Conservation (phyloP, 2,888 invertebrate species). For the Nasonia oneida region DNA sequence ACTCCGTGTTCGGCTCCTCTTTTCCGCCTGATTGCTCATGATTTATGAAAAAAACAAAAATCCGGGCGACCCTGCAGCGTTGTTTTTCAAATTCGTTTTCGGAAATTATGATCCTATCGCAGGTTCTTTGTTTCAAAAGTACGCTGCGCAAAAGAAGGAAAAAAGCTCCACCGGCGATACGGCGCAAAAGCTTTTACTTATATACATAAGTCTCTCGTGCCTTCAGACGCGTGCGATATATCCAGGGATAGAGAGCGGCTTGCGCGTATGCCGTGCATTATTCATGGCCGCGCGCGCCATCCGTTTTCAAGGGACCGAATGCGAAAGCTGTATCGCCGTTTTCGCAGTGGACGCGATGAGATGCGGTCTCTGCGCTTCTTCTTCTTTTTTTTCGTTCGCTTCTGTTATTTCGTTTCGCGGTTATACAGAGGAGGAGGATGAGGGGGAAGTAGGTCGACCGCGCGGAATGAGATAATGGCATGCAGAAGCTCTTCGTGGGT, state of each 20-base stretch:
- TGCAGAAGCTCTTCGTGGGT: neutral
- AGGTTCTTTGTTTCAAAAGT: too few species aligned
- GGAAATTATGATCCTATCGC: too few species aligned
- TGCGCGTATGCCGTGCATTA: slow-evolving; percentile 18
- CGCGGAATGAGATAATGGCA: neutral
- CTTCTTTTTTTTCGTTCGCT: neutral
- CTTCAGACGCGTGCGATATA: neutral
- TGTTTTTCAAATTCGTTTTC: too few species aligned
- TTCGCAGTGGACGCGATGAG: neutral
- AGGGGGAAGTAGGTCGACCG: slow-evolving; percentile 25
- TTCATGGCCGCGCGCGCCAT: slow-evolving; percentile 16
- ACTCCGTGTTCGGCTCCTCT: neutral
- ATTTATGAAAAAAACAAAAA: slow-evolving; percentile 34
- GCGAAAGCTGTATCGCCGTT: slow-evolving; percentile 3
- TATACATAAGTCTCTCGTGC: too few species aligned
- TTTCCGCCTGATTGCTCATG: slow-evolving; percentile 16
- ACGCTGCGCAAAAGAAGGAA: too few species aligned
- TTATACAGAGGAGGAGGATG: neutral
- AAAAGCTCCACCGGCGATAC: neutral
- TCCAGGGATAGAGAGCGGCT: neutral
- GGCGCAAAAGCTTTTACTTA: neutral
- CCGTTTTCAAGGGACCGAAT: slow-evolving; percentile 18
- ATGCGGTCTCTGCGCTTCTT: neutral
- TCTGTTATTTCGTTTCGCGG: slow-evolving; percentile 4
- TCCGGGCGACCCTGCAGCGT: too few species aligned